Evolutionary conservation across 2,113 vertebrate genomes (phyloP), one percentile per base, ranked within the genome.

Genomic region (Cyprinodon brontotheroides): DNA sequence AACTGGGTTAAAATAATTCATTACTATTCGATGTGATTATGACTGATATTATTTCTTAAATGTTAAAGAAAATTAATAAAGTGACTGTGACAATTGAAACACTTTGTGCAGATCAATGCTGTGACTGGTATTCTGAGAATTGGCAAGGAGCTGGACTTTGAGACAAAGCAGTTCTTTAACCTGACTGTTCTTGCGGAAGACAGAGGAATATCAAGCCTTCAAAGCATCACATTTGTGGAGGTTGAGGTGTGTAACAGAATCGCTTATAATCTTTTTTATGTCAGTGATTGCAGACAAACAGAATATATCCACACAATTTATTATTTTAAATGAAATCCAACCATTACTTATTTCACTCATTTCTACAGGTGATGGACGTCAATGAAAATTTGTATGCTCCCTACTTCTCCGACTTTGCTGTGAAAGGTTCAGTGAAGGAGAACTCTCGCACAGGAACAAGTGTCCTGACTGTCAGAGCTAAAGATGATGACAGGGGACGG

Each of bases 361-460:
- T 17, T 84, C 53, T 41, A 68, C 83, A 93, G 92, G 97, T 99
- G 77, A 94, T 97, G 75, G 97, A 99, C 76, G 97, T 99, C 72
- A 98, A 97, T 0, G 98, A 99, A 92, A 99, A 99, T 88, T 93
- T 99, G 79, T 96, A 96, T 37, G 93, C 95, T 1, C 98, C 98
- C 0, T 96, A 96, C 85, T 99, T 99, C 93, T 78, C 94, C 1
- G 95, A 98, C 89, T 99, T 99, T 85, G 97, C 96, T 0, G 71
- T 96, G 22, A 89, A 92, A 90, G 95, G 95, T 89, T 95, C 95
- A 67, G 95, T 99, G 78, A 98, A 96, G 87, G 98, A 99, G 92
- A 98, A 99, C 86, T 96, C 96, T 2, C 95, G 96, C 3, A 86
- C 96, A 48, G 98, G 97, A 70, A 98, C 96, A 43, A 99, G 96